Percentiles rank a stretch among this genome's conserved stretches.
Evolutionary conservation across 1,140 invertebrate species (phyloP).

Genomic region (Harpegnathos saltator): DNA sequence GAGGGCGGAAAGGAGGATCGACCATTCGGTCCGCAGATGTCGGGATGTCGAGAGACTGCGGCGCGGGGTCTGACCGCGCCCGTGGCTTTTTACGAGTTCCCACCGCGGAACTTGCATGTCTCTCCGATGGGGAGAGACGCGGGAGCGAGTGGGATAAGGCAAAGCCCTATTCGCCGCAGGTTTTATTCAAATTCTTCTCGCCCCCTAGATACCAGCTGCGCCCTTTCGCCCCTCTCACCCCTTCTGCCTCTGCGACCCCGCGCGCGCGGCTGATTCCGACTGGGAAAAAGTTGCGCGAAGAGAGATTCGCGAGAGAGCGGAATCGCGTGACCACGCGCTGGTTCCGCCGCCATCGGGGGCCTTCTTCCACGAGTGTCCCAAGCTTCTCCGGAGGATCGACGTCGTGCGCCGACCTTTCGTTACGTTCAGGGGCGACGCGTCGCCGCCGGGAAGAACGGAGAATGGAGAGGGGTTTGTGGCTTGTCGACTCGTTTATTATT

Average conservation of each 20-base stretch:
- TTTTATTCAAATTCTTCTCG: slow-evolving; percentile 59
- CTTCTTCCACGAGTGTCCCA: not conserved
- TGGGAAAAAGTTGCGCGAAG: slow-evolving; percentile 33
- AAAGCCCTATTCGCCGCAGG: slow-evolving; percentile 56
- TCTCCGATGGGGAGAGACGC: slow-evolving; percentile 11
- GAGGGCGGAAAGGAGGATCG: not conserved
- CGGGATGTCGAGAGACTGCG: slow-evolving; percentile 38
- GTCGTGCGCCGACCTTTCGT: not conserved
- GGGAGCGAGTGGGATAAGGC: slow-evolving; percentile 38
- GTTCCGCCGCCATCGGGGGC: slow-evolving; percentile 11
- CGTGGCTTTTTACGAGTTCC: slow-evolving; percentile 51
- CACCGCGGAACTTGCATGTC: slow-evolving; percentile 48
- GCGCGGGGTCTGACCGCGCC: not conserved
- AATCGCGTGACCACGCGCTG: slow-evolving; percentile 38
- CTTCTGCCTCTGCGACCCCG: not conserved
- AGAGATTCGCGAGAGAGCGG: no score
- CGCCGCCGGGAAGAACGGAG: no score
- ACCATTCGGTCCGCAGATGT: slow-evolving; percentile 33
- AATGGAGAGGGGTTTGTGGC: not conserved
- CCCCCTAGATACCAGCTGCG: slow-evolving; percentile 45
- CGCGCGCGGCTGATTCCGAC: slow-evolving; percentile 16
- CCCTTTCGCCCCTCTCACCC: not conserved
- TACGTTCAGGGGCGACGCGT: not conserved
- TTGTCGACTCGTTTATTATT: not conserved
- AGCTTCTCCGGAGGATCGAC: not conserved